A percentile compares a stretch with the other conserved stretches of the same genome.
Conservation (phyloP, 2,888 invertebrate species). For the Cepaea hortensis region DNA sequence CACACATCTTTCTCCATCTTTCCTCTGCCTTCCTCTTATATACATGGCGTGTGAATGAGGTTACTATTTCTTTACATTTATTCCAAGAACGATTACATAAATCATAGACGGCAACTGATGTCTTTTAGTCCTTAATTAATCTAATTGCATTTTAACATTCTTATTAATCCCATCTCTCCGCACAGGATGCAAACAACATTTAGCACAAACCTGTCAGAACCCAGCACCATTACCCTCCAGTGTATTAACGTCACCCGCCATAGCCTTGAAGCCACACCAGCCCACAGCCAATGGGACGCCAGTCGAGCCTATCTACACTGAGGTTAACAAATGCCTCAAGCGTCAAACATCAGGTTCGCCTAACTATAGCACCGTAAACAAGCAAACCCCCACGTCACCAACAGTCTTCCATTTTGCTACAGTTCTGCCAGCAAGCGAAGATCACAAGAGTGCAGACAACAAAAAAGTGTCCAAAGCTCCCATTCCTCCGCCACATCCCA, state of each 20-base stretch:
- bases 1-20: too few species aligned
- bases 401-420: too few species aligned
- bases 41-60: background rate
- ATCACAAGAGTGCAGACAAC: background rate
- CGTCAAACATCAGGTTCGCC: too few species aligned
- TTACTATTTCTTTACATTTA: too few species aligned
- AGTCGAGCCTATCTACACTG: background rate
- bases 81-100: too few species aligned
- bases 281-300: too few species aligned
- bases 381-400: too few species aligned
- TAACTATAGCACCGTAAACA: too few species aligned
- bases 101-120: too few species aligned
- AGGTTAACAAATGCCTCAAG: background rate
- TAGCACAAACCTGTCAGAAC: background rate
- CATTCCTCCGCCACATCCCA: background rate
- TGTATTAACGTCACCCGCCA: background rate
- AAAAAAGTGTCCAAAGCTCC: background rate
- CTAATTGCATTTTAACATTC: background rate
- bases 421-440: too few species aligned
- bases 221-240: background rate
- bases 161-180: background rate
- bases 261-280: background rate
- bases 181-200: background rate
- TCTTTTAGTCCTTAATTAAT: background rate
- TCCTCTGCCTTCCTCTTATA: too few species aligned